Percentiles rank a stretch among this genome's conserved stretches.
phyloP scores from a whole-genome alignment of 2,888 invertebrate genomes.

The Tanypteryx hageni region DNA sequence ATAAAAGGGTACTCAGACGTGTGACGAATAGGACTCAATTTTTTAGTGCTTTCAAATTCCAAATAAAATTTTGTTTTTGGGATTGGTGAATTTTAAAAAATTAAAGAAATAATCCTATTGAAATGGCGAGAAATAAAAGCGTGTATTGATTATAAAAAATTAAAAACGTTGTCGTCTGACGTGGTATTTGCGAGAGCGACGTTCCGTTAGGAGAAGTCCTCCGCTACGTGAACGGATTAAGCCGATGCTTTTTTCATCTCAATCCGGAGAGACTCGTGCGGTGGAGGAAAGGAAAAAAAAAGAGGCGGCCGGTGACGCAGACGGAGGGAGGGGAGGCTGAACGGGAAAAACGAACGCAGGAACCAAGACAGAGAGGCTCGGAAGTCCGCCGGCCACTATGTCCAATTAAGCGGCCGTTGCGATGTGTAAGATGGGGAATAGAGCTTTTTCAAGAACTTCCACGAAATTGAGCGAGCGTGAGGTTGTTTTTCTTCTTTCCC shows the following conservation, averaged over 20 bases:
- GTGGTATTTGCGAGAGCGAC: too few relatives aligned
- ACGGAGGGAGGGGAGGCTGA: background rate
- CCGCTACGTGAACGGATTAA: background rate
- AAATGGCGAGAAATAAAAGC: too few relatives aligned
- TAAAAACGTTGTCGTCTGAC: too few relatives aligned
- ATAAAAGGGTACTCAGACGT: too few relatives aligned
- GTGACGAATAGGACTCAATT: too few relatives aligned
- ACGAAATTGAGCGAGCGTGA: background rate
- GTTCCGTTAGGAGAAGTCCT: background rate
- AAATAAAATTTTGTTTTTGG: too few relatives aligned
- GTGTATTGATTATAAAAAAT: too few relatives aligned
- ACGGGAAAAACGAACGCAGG: background rate
- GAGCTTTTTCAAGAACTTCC: background rate
- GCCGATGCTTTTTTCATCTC: background rate
- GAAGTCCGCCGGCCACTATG: background rate
- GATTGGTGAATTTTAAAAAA: too few relatives aligned
- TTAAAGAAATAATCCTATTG: too few relatives aligned
- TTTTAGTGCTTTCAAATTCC: too few relatives aligned
- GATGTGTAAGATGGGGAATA: background rate
- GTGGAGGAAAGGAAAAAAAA: background rate
- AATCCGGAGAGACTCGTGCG: background rate
- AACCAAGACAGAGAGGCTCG: background rate
- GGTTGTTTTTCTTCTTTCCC: too few relatives aligned
- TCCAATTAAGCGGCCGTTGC: conserved; percentile 34
- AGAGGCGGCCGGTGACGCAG: background rate